Percentiles rank a stretch among this genome's conserved stretches.
These are phyloP conservation scores for Mastacembelus armatus DNA, from an alignment of 2,797 vertebrate genomes.

Conservation along the genomic window DNA sequence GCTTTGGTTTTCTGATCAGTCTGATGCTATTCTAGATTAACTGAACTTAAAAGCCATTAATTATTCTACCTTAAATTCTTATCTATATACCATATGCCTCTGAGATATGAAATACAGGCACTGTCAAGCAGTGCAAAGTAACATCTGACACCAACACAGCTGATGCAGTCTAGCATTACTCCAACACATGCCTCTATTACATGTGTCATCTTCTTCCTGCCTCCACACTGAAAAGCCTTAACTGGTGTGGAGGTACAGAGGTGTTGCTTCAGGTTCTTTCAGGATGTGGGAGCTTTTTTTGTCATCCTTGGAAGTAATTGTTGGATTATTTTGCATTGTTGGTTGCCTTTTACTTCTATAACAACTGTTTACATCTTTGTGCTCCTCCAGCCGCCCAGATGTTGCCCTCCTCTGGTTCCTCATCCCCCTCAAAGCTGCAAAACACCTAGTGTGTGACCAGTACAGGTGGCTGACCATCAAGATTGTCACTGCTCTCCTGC, in stretches of 20 bases:
- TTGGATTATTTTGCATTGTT: not conserved
- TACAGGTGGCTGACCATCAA: conserved; percentile 99
- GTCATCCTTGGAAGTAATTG: not conserved
- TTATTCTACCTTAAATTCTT: not conserved
- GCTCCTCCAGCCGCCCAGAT: conserved; percentile 90
- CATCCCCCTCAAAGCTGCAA: conserved; percentile 89
- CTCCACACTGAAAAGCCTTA: not conserved
- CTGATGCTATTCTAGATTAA: not conserved
- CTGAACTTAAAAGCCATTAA: not conserved
- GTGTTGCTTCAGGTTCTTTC: not conserved
- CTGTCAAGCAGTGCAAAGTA: not conserved
- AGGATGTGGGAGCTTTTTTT: not conserved
- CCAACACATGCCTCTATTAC: not conserved
- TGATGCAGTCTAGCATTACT: not conserved
- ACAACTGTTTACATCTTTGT: conserved; percentile 20
- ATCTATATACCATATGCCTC: not conserved
- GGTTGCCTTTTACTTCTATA: not conserved
- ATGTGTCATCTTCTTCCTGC: not conserved
- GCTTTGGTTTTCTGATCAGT: not conserved
- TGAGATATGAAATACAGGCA: not conserved
- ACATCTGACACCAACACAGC: not conserved
- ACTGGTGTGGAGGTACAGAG: conserved; percentile 4
- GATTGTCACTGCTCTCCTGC: conserved; percentile 89
- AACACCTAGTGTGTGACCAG: conserved; percentile 94
- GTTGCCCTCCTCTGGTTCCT: conserved; percentile 96